Base-by-base conservation (phyloP, 2,888 invertebrate species). In the Macrostomum cliftonense region DNA sequence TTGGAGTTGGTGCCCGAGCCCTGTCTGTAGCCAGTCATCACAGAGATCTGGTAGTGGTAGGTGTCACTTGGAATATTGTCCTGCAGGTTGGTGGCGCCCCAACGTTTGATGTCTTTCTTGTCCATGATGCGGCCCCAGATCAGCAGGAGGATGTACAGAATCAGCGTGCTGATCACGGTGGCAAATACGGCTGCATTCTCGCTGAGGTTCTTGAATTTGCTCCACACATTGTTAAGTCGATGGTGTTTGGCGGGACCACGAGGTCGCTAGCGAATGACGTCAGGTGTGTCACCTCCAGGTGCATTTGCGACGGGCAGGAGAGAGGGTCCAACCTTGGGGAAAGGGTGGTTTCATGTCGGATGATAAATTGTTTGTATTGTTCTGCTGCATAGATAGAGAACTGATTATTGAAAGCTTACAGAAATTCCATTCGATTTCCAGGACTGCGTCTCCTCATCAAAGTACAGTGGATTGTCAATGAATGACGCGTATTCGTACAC, bases 21-120 rank as follows among this genome's bases (percentile, higher is more conserved):
- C 51, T 63, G 58, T 50, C 61, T 60, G 44, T 62, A 55, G 1
- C 71, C 71, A 1, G 72, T 73, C 54, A 65, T 62, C 11, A 73
- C 66, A 0, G 68, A 61, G 37, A 73, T 52, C 54, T 71, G 69
- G 57, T 73, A 73, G 51, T 70, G 62, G 55, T 72, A 72, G 49
- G 58, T 64, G 52, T 71, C 70, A 1, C 64, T 61, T 1, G 70
- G 68, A 21, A 72, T 61, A 57, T 72, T 72, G 57, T 72, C 71
- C 19, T 65, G 65, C 20, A 71, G 56, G 1, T 71, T 71, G 14
- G 64, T 58, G 1, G 71, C 70, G n/a, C 71, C 70, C 68, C 68
- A 68, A 65, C 65, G 55, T 1, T 40, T 55, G 17, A 36, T 17
- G 52, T 69, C 69, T 45, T 61, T 62, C 54, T 67, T 68, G 55